Evolutionary conservation across 2,888 invertebrate genomes (phyloP), one percentile per base, ranked within the genome.

Genomic region (Lomographa bimaculata): DNA sequence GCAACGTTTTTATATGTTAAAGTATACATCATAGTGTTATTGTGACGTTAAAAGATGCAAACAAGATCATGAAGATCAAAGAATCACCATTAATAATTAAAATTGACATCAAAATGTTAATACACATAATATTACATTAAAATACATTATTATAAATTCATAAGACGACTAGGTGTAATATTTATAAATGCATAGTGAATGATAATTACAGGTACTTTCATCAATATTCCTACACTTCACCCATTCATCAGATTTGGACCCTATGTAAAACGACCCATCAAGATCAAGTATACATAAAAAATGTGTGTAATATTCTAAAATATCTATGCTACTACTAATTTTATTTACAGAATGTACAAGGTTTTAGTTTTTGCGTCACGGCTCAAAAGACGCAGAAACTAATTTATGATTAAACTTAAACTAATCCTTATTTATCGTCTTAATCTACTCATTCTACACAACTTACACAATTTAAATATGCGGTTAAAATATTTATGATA

Each of bases 311-410:
- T 3, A 14, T 4, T 3, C 14, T 3, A 14, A 14, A 14, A 3
- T 14, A 14, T 4, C 14, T 14, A 14, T 3, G 2, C 4, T 14
- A 14, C 4, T 14, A 2, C 14, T 14, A 14, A 14, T 3, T 14
- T 3, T 14, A 4, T 14, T 14, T 14, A 14, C 14, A 14, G 4
- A 3, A 45, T 57, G 48, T 57, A 58, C 46, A 51, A 29, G 54
- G 10, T 40, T 26, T 50, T 71, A 78, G 79, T 71, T 78, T 70
- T 77, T 78, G 71, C 76, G 79, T 75, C 79, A 61, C 50, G 84
- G 84, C 84, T 85, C 84, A 82, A 61, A 54, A 73, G 80, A 80
- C 81, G 71, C 75, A 75, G 73, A 70, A 64, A 74, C 84, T 83
- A 78, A 50, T 21, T 6, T 17, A n/a, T n/a, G n/a, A n/a, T n/a